Evolutionary conservation across 2,113 vertebrate species (phyloP).

Genomic region (Symphodus melops): DNA sequence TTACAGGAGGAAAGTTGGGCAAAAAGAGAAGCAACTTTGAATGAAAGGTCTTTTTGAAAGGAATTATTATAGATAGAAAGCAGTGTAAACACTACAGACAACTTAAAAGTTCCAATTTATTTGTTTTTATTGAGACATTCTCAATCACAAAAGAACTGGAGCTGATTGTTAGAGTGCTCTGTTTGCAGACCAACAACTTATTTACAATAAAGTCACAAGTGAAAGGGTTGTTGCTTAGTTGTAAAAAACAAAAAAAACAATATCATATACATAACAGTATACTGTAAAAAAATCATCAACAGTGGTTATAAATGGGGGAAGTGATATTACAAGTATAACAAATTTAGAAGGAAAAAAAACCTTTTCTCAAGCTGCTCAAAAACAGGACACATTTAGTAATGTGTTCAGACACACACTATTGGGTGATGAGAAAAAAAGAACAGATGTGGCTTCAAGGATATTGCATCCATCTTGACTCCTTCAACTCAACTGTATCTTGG

Average conservation of each 20-base stretch:
- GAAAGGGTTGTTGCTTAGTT: conserved; percentile 55
- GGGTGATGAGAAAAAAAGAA: conserved; percentile 31
- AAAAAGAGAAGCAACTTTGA: not conserved
- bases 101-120: conserved; percentile 1
- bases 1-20: not conserved
- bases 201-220: conserved; percentile 74
- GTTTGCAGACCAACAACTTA: conserved; percentile 59
- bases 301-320: conserved; percentile 79
- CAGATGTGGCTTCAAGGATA: conserved; percentile 39
- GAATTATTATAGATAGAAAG: not conserved
- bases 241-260: conserved; percentile 72
- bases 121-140: conserved; percentile 68
- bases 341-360: not conserved
- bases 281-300: conserved; percentile 63
- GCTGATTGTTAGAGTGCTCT: conserved; percentile 67
- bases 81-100: not conserved
- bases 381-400: conserved; percentile 23
- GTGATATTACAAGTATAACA: conserved; percentile 55
- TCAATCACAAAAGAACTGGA: conserved; percentile 72
- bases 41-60: not conserved
- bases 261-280: conserved; percentile 53
- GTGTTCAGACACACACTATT: conserved; percentile 30
- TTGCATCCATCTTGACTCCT: conserved; percentile 49
- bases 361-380: conserved; percentile 23
- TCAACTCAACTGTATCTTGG: conserved; percentile 38